Conservation (phyloP, 1,140 invertebrate species). For the Nephila pilipes region DNA sequence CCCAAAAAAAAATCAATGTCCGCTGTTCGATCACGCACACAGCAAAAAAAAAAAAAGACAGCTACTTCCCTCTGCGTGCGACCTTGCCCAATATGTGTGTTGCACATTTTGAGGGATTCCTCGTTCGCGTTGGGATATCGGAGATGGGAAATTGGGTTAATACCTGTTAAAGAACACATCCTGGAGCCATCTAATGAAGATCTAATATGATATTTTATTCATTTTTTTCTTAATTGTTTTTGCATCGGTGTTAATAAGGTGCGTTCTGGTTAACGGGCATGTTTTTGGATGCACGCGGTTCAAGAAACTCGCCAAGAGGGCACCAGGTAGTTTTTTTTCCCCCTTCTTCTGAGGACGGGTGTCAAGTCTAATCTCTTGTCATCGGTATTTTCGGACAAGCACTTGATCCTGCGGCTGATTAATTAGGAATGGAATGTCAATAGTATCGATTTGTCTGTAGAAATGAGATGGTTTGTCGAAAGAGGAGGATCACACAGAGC, state of each 20-base stretch:
- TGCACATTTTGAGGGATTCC: background rate
- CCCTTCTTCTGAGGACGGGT: background rate
- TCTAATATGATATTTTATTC: background rate
- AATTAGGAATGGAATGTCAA: background rate
- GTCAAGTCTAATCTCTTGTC: background rate
- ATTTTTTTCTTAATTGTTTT: slow-evolving; percentile 14
- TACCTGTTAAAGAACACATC: background rate
- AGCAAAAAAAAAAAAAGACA: background rate
- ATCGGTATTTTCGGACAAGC: background rate
- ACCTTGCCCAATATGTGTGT: background rate
- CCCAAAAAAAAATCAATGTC: slow-evolving; percentile 28
- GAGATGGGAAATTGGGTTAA: slow-evolving; percentile 20
- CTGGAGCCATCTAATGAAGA: slow-evolving; percentile 11
- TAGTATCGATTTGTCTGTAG: background rate
- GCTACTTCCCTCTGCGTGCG: slow-evolving; percentile 13
- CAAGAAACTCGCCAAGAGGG: background rate
- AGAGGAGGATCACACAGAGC: background rate
- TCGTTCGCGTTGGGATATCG: background rate
- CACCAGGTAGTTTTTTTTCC: background rate
- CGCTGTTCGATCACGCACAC: background rate
- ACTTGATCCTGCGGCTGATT: background rate
- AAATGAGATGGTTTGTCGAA: background rate
- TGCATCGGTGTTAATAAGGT: slow-evolving; percentile 28
- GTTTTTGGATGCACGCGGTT: background rate
- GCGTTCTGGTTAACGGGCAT: background rate